Evolutionary conservation across 2,797 vertebrate species (phyloP), one percentile per base, ranked within the genome.

Genomic region (Champsocephalus esox): DNA sequence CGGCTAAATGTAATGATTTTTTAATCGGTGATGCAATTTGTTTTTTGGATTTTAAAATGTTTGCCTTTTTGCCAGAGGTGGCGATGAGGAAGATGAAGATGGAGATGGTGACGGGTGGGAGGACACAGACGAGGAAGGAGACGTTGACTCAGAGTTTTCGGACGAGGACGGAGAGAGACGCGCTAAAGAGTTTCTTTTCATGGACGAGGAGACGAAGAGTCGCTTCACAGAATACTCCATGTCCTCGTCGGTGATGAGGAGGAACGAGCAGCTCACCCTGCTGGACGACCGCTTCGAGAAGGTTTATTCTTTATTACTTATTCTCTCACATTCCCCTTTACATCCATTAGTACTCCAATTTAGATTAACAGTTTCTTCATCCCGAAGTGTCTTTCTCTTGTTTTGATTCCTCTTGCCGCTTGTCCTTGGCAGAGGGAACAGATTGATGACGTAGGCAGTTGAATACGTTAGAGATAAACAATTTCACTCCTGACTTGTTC

Each of bases 261-360:
- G 98, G 80, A 99, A 97, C 71, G 96, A 99, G 52, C 98, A 99
- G 87, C 94, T 99, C 81, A 95, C 94, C 0, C 93, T 99, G 16
- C 94, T 99, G 71, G 98, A 99, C 78, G 97, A 98, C 84, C 96
- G 97, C 45, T 99, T 99, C 77, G 97, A 99, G 82, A 98, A 98
- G 96, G 81, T 90, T 28, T 28, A 28, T 28, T 28, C 28, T 4
- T 28, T 28, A 28, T 28, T 28, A 28, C 3, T 28, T 28, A 4
- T 28, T 28, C 3, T 28, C 28, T 28, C 28, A 28, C 28, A 28
- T 28, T 28, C 28, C 28, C 28, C 28, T 28, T 28, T 28, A 28
- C 28, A 4, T 28, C 28, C 28, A 28, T 28, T 28, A 28, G 28
- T 28, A 28, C 28, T 28, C 28, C 28, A 0, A 28, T 3, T 28